Evolutionary conservation across 1,140 invertebrate genomes (phyloP).

Genomic region (Acromyrmex charruanus): DNA sequence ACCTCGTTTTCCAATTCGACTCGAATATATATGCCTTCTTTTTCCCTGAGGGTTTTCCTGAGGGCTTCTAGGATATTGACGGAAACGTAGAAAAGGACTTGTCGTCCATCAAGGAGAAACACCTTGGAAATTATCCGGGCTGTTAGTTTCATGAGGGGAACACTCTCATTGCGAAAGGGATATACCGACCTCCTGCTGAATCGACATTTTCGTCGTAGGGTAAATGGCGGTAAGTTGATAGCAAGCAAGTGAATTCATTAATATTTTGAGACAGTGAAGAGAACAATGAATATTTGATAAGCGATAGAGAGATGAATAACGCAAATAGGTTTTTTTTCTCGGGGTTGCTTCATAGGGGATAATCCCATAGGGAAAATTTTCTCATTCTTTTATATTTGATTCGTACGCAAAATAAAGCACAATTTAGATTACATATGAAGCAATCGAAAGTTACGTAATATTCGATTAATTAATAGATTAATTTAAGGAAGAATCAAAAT

Average conservation of each 20-base stretch:
- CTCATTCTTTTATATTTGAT: not conserved
- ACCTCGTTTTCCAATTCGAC: constrained; percentile 37
- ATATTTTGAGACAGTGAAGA: constrained; percentile 49
- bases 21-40: constrained; percentile 15
- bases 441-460: not conserved
- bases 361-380: not conserved
- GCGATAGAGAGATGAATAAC: not conserved
- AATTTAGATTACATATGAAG: not conserved
- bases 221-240: constrained; percentile 33
- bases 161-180: constrained; percentile 6
- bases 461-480: not conserved
- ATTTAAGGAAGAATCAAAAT: not conserved
- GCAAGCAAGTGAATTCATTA: constrained; percentile 61
- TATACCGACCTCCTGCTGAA: constrained; percentile 18
- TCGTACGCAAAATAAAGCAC: not conserved
- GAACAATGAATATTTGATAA: constrained; percentile 63
- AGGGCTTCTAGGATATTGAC: constrained; percentile 37
- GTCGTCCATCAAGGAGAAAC: constrained; percentile 56
- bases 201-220: constrained; percentile 38
- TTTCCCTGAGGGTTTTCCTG: constrained; percentile 10
- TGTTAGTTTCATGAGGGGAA: constrained; percentile 22
- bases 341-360: not conserved
- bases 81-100: constrained; percentile 39
- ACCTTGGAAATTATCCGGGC: constrained; percentile 60
- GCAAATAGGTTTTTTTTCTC: not conserved